Percentiles rank a stretch among this genome's conserved stretches.
phyloP scores from a whole-genome alignment of 2,113 vertebrate genomes.

The Pteronura brasiliensis region DNA sequence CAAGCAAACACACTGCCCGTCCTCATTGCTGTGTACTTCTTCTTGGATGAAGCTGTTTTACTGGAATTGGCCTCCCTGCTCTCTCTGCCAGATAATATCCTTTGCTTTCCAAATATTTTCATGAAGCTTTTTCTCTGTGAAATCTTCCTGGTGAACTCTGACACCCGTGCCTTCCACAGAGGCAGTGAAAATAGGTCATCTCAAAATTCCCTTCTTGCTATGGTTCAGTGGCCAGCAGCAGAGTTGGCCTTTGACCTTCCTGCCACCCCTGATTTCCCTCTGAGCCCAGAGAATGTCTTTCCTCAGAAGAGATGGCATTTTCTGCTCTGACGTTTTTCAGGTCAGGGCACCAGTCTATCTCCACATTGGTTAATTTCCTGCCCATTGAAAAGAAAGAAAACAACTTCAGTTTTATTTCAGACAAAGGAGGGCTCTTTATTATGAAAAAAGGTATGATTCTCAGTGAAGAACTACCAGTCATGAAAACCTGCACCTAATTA shows the following conservation, averaged over 20 bases:
- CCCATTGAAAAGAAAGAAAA: neutral
- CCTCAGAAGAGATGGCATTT: too few species aligned
- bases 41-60: neutral
- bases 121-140: neutral
- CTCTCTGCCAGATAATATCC: neutral
- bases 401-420: neutral
- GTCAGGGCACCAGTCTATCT: neutral
- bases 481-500: neutral
- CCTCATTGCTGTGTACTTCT: too few species aligned
- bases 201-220: neutral
- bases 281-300: neutral
- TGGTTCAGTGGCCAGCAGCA: neutral
- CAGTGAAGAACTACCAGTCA: neutral
- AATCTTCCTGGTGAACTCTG: neutral
- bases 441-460: neutral
- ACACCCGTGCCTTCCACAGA: too few species aligned
- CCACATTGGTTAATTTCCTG: neutral
- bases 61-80: neutral
- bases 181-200: neutral
- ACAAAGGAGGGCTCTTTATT: neutral
- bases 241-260: neutral
- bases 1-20: fast-evolving
- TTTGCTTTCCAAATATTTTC: neutral
- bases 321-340: neutral
- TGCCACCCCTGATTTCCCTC: neutral